Evolutionary conservation across 2,888 invertebrate genomes (phyloP), one percentile per base, ranked within the genome.

Genomic region (Pyrgus malvae): DNA sequence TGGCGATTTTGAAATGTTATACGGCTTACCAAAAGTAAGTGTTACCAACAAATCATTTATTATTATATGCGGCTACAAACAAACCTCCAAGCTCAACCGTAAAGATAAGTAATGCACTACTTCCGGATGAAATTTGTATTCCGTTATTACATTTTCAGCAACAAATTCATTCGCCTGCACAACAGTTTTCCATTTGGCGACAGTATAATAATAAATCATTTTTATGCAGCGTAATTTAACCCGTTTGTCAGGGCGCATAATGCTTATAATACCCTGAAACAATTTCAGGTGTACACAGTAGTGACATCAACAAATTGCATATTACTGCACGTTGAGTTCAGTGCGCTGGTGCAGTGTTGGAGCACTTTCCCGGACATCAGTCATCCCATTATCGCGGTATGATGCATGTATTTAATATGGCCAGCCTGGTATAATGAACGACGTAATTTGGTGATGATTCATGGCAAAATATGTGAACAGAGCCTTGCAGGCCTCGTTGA

Each of bases 221-320:
- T 54, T 54, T 46, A 54, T 54, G 54, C 54, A 46, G 25, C 25
- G 54, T 54, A 54, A 54, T 54, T 23, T 41, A 33, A 46, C 40
- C 40, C 54, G 54, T 54, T 56, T 41, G 56, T 46, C 40, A 45
- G 12, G 8, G 17, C n/a, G 25, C 45, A 33, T 54, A 54, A 46
- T 46, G 46, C 46, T 57, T 44, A 48, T 48, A 51, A 48, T 54
- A 54, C 48, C 38, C 14, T 31, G 45, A 59, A 56, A 56, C 56
- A 54, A 56, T 69, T 63, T 40, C 77, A 89, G 89, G 85, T 87
- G 49, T 80, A 88, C 66, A 91, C 91, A 17, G 83, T 89, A 17
- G 57, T 84, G 74, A 91, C 91, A 58, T 74, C 82, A 57, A 91
- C 91, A 61, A 90, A 91, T 72, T 91, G 91, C 72, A 80, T 89